A percentile compares a stretch with the other conserved stretches of the same genome.
Evolutionary conservation across 1,140 invertebrate species (phyloP).

Genomic region (Drosophila lacteicornis): DNA sequence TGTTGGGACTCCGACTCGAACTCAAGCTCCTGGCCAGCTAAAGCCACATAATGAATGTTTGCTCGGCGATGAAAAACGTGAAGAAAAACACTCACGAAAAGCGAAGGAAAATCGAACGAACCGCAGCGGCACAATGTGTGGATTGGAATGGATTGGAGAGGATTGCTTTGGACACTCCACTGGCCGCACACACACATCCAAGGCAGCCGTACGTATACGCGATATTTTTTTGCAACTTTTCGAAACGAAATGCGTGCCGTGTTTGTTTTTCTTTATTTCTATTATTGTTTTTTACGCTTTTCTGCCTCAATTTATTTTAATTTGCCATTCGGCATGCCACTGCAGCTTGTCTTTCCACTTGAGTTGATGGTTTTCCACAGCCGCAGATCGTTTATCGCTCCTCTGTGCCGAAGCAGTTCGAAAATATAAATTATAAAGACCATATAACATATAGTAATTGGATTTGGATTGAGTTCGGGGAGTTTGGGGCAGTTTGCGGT

Average conservation of each 20-base stretch:
- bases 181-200: conserved; percentile 11
- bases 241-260: conserved; percentile 52
- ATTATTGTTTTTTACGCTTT: conserved; percentile 53
- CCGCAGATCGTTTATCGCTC: conserved; percentile 5
- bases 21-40: conserved; percentile 19
- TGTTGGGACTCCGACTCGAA: conserved; percentile 28
- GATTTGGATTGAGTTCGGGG: background rate
- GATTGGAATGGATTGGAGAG: conserved; percentile 18
- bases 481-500: too few relatives aligned
- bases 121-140: conserved; percentile 19
- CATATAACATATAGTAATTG: background rate
- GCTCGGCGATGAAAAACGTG: conserved; percentile 39
- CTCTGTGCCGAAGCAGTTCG: conserved; percentile 18
- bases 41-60: conserved; percentile 69
- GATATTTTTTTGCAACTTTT: conserved; percentile 13
- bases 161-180: background rate
- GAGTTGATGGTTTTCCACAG: conserved; percentile 26
- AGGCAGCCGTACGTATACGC: conserved; percentile 40
- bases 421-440: conserved; percentile 17
- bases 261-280: conserved; percentile 42
- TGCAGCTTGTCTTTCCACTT: conserved; percentile 51
- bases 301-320: conserved; percentile 69
- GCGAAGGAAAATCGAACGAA: conserved; percentile 28
- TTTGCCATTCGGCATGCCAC: conserved; percentile 53
- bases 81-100: conserved; percentile 13